Conservation (phyloP, 2,113 vertebrate species). For the Elephas maximus region DNA sequence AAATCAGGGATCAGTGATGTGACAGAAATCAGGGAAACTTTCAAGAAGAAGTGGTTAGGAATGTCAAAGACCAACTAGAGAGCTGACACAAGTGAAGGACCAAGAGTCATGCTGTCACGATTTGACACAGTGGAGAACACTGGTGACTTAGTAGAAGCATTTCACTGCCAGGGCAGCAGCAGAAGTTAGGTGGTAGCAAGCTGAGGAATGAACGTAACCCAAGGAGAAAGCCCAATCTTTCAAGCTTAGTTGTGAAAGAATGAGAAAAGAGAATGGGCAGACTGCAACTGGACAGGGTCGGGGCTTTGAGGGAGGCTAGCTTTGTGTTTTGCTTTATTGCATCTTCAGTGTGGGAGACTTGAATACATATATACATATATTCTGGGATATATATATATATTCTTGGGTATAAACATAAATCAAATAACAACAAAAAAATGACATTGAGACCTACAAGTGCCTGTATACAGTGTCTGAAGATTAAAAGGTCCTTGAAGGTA, state of each 20-base stretch:
- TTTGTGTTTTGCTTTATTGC: not conserved
- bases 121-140: no score
- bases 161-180: rapidly evolving
- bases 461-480: not conserved
- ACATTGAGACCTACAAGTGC: no score
- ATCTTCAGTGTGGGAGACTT: not conserved
- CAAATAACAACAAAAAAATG: no score
- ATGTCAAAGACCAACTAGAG: not conserved
- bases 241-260: not conserved
- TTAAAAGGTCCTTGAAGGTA: not conserved
- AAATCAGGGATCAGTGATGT: not conserved
- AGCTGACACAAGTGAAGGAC: no score
- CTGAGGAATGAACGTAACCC: not conserved
- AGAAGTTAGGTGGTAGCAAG: not conserved
- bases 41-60: not conserved
- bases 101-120: rapidly evolving
- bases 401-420: no score
- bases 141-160: not conserved
- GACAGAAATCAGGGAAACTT: not conserved
- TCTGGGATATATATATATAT: no score
- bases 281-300: rapidly evolving
- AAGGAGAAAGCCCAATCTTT: no score
- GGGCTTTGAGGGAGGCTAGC: rapidly evolving
- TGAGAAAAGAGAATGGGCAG: no score
- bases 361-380: not conserved